Evolutionary conservation across 2,888 invertebrate genomes (phyloP), one percentile per base, ranked within the genome.

Genomic region (Drosophila seclusa): DNA sequence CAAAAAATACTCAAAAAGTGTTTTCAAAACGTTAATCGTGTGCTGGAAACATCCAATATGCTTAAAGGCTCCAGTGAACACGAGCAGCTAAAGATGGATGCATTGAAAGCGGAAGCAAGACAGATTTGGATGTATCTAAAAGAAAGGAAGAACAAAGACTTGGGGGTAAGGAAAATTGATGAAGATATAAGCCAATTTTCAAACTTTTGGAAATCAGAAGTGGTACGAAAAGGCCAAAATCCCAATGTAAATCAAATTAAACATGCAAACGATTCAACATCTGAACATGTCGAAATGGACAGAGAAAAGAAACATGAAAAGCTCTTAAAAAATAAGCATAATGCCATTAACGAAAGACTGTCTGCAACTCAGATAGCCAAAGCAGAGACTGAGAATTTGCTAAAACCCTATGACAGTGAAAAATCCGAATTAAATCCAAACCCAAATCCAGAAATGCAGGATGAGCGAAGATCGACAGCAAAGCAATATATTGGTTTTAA

Each of bases 181-280:
- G 50, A 31, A 0, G n/a, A 18, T 1, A 53, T 72, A 1, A 11
- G 11, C 0, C 10, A 32, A 27, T 65, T 78, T 6, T 1, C 49
- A 0, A n/a, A 5, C 2, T 73, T 82, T 21, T 78, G 79, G 82
- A 24, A 62, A 0, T 7, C 0, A 0, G 82, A 78, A 34, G 29
- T 82, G 18, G 10, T 34, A 16, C 34, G 16, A 4, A 67, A 45
- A 5, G 1, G 2, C 1, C 31, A 36, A 10, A 18, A 4, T 7
- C 29, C 6, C 1, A 7, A 42, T 5, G n/a, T 42, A 11, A 5
- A 11, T 11, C 34, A 18, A 36, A 34, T 18, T 13, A 29, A 1
- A 42, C 1, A 16, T 2, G 2, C 58, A 27, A 8, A 7, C 0
- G 11, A 13, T 2, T 2, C 27, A n/a, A 18, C 11, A 42, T 42